Conservation (phyloP, 2,113 vertebrate genomes). For the Myiagra hebetior region DNA sequence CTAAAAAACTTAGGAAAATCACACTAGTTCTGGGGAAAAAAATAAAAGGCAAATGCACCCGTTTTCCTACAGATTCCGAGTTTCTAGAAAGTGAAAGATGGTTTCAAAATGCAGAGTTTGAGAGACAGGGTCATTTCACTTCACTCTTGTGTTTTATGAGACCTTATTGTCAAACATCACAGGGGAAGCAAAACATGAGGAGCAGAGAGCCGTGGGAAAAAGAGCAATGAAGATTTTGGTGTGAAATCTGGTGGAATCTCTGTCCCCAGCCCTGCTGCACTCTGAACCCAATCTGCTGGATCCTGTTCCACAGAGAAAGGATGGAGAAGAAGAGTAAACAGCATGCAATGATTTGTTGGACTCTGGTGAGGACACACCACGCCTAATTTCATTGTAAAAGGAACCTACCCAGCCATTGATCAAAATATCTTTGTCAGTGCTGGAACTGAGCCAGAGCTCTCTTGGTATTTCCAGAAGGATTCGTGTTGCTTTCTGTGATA, state of each 20-base stretch:
- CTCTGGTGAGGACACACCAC: background rate
- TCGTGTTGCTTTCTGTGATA: constrained; percentile 23
- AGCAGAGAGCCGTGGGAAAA: background rate
- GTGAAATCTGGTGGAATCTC: background rate
- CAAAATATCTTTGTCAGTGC: constrained; percentile 42
- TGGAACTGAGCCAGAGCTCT: background rate
- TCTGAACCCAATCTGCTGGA: constrained; percentile 3
- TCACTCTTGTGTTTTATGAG: background rate
- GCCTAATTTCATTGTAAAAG: background rate
- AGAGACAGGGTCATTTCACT: background rate
- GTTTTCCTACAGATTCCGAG: background rate
- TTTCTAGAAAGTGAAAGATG: background rate
- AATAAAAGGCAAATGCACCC: background rate
- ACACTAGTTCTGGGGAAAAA: background rate
- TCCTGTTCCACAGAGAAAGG: background rate
- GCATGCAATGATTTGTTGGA: constrained; percentile 14
- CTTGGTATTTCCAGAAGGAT: constrained; percentile 23
- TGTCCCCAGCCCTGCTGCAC: background rate
- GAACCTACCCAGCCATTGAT: constrained; percentile 4
- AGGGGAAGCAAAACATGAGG: background rate
- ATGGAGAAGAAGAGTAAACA: background rate
- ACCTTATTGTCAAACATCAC: background rate
- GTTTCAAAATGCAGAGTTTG: background rate
- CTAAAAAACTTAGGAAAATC: background rate
- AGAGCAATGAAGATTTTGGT: background rate